phyloP scores from a whole-genome alignment of 2,797 vertebrate genomes.

The Linurgus olivaceus region DNA sequence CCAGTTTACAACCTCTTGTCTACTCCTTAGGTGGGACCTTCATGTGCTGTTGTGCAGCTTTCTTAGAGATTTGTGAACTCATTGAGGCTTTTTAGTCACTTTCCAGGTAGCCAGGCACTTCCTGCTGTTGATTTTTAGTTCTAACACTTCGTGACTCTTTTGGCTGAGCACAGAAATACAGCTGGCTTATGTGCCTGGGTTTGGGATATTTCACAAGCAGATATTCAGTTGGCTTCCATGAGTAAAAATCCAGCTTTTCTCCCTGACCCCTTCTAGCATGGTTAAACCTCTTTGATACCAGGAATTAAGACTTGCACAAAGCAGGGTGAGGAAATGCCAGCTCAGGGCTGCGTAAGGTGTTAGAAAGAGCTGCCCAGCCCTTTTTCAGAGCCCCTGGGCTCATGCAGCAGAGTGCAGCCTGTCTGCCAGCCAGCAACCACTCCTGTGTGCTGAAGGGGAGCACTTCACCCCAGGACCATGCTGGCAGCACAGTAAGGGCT shows the following conservation, averaged over 20 bases:
- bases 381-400: neutral
- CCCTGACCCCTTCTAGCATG: neutral
- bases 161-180: neutral
- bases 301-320: neutral
- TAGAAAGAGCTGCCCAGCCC: neutral
- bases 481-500: neutral
- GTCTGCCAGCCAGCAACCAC: neutral
- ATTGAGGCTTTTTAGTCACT: neutral
- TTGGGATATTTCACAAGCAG: neutral
- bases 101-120: conserved; percentile 15
- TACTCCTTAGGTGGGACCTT: neutral
- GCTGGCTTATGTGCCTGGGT: neutral
- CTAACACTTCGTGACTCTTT: neutral
- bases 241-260: conserved; percentile 11
- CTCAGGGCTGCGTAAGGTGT: neutral
- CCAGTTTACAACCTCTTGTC: conserved; percentile 13
- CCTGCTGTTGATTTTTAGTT: neutral
- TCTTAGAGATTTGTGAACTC: neutral
- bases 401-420: neutral
- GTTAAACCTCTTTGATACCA: neutral
- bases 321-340: conserved; percentile 1
- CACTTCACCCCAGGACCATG: neutral
- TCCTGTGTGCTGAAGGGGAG: neutral
- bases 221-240: neutral
- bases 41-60: neutral